phyloP scores from a whole-genome alignment of 2,888 invertebrate species.

The Gisinianus flammeolus region DNA sequence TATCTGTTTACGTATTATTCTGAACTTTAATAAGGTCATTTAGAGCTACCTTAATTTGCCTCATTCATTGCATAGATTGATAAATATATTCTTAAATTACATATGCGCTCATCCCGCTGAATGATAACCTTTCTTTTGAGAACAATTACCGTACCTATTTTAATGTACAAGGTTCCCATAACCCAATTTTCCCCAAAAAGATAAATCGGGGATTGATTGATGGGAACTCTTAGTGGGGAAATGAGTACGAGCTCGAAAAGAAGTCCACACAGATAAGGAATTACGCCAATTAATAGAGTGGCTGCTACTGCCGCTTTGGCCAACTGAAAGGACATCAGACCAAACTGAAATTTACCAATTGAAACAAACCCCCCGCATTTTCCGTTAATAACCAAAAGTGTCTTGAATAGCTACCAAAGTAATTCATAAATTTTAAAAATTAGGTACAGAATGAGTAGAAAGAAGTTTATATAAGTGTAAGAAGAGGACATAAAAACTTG shows the following conservation, averaged over 20 bases:
- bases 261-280: constrained; percentile 90
- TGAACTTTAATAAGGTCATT: too few species aligned
- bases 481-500: not conserved
- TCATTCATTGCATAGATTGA: too few species aligned
- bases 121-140: too few species aligned
- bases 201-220: constrained; percentile 80
- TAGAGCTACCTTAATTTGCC: too few species aligned
- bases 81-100: too few species aligned
- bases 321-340: constrained; percentile 63
- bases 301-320: constrained; percentile 75
- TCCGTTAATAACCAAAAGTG: too few species aligned
- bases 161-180: constrained; percentile 94
- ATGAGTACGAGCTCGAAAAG: constrained; percentile 89
- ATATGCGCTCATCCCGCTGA: too few species aligned
- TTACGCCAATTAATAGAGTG: constrained; percentile 79
- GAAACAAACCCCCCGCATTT: constrained; percentile 20
- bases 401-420: too few species aligned
- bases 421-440: not conserved
- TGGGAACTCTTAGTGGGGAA: constrained; percentile 88
- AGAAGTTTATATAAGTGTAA: too few species aligned
- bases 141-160: too few species aligned
- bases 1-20: too few species aligned
- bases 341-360: constrained; percentile 23
- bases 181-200: constrained; percentile 65
- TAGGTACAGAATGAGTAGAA: too few species aligned